Evolutionary conservation across 2,888 invertebrate species (phyloP).

Genomic region (Melipona beecheii): DNA sequence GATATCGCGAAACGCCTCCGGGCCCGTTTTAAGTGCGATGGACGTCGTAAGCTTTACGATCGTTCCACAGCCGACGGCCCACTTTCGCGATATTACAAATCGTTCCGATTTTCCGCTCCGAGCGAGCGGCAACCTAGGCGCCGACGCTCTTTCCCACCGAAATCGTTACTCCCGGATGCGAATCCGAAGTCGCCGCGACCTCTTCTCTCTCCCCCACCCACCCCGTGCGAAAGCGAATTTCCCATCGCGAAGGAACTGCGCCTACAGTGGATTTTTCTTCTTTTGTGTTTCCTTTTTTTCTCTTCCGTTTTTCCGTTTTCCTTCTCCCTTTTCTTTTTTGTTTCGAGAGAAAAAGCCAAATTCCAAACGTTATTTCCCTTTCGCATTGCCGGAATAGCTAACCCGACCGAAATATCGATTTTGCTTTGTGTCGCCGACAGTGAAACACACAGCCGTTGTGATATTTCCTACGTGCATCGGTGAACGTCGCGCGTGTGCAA

Average conservation of each 20-base stretch:
- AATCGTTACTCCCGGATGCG: not conserved
- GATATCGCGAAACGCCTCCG: slow-evolving; percentile 71
- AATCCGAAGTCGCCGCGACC: not conserved
- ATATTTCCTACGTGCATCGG: slow-evolving; percentile 34
- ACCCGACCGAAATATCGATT: slow-evolving; percentile 55
- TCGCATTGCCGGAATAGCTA: slow-evolving; percentile 41
- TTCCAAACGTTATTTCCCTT: slow-evolving; percentile 41
- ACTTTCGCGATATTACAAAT: slow-evolving; percentile 70
- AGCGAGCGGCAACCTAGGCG: not conserved
- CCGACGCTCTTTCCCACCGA: not conserved
- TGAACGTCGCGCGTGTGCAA: not conserved
- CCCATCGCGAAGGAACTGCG: not conserved
- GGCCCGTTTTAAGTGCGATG: slow-evolving; percentile 68
- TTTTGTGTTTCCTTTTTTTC: not conserved
- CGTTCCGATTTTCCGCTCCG: slow-evolving; percentile 61
- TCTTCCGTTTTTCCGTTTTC: fast-evolving
- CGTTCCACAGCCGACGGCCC: slow-evolving; percentile 84
- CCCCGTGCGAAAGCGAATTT: not conserved
- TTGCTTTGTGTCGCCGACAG: slow-evolving; percentile 43
- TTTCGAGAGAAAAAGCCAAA: not conserved
- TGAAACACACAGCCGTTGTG: slow-evolving; percentile 50
- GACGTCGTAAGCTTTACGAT: slow-evolving; percentile 79
- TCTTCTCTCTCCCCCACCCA: not conserved
- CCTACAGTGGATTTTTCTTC: not conserved
- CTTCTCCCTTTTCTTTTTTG: not conserved